Base-by-base conservation (phyloP, 2,113 vertebrate genomes). In the Vulpes lagopus region DNA sequence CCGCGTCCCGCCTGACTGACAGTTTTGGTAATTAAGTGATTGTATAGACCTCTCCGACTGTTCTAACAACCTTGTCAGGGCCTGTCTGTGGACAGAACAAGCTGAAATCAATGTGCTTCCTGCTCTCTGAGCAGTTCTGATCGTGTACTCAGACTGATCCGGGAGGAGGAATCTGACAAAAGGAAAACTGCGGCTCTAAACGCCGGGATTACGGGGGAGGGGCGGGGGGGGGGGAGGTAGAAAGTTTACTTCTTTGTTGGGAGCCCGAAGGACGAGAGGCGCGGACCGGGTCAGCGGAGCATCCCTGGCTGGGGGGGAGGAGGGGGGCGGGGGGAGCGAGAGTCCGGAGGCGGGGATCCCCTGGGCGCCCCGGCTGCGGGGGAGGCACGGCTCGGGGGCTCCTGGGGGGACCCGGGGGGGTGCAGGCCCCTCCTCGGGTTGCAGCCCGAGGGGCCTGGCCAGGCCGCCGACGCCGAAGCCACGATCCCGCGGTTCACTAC, bases 11-110 rank as follows among this genome's bases (percentile, higher is more conserved):
- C 97, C 98, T 99, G 99, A 99, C 99, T 99, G 99, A 99, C 99
- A 99, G 99, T 99, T 99, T 99, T 99, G 99, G 99, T 99, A 99
- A 99, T 99, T 99, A 99, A 99, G 99, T 99, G 99, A 99, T 99
- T 99, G 99, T 99, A 99, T 98, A 99, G 99, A 99, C 99, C 99
- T 99, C 99, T 99, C 99, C 98, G 98, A 99, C 99, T 99, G 99
- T 99, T 99, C 99, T 99, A 99, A 99, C 99, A 99, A 99, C 99
- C 99, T 99, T 99, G 99, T 99, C 99, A 99, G 99, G 99, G 99
- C 99, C 99, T 99, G 99, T 99, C 99, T 99, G 99, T 98, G 98
- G 99, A 99, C 99, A 98, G 99, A 99, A 99, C 99, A 99, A 98
- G 98, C 98, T 99, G 98, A 99, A 99, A 99, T 99, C 99, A 99